phyloP scores from a whole-genome alignment of 1,140 invertebrate genomes.

The Drosophila insularis region DNA sequence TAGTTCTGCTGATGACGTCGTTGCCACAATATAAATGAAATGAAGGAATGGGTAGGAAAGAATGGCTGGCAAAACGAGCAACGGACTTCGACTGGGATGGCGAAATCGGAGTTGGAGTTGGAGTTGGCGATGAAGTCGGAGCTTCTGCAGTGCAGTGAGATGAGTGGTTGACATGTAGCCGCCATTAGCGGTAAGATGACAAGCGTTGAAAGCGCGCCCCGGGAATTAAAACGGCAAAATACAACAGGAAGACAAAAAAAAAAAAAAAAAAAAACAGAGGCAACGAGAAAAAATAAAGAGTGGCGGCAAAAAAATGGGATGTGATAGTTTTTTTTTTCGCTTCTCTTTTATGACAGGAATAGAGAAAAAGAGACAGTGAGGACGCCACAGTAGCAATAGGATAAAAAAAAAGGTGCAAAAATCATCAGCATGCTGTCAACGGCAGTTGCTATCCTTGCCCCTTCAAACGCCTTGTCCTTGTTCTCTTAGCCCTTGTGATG shows the following conservation, averaged over 20 bases:
- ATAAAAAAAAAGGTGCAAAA: constrained; percentile 70
- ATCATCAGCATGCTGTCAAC: constrained; percentile 72
- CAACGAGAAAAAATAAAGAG: background rate
- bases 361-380: constrained; percentile 32
- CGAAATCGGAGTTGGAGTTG: constrained; percentile 3
- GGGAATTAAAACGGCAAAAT: constrained; percentile 71
- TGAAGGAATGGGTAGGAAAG: constrained; percentile 55
- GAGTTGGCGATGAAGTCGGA: constrained; percentile 9
- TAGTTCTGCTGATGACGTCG: constrained; percentile 36
- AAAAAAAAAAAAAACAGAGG: constrained; percentile 1
- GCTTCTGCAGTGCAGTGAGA: constrained; percentile 53
- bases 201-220: constrained; percentile 78
- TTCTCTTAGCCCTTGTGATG: background rate
- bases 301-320: constrained; percentile 31
- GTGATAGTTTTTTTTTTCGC: constrained; percentile 57
- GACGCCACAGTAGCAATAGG: constrained; percentile 41
- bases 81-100: constrained; percentile 4
- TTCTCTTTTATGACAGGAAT: constrained; percentile 57
- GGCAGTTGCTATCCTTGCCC: constrained; percentile 16
- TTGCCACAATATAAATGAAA: constrained; percentile 38
- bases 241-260: constrained; percentile 1
- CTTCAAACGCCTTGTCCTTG: background rate
- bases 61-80: constrained; percentile 68
- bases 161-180: constrained; percentile 80
- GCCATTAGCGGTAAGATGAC: constrained; percentile 79